Conservation (phyloP, 2,113 vertebrate genomes). For the Spea multiplicata region DNA sequence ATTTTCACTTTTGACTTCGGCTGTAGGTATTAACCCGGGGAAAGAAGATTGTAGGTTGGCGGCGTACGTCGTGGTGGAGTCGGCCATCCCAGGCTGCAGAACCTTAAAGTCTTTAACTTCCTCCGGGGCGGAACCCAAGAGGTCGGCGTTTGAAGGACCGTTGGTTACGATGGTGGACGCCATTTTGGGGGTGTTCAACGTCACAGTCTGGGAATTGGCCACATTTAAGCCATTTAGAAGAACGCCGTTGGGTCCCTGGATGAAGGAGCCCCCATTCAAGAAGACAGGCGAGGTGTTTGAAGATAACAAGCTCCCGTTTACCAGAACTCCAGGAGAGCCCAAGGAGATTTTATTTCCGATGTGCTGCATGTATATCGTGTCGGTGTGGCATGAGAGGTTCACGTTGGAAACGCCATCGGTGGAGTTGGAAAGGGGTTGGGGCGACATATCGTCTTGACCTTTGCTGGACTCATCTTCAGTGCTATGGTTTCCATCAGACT, state of each 20-base stretch:
- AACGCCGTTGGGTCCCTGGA: constrained; percentile 89
- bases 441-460: constrained; percentile 92
- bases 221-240: constrained; percentile 92
- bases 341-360: constrained; percentile 92
- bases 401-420: constrained; percentile 79
- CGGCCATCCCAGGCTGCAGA: constrained; percentile 73
- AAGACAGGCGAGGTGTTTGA: constrained; percentile 83
- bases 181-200: constrained; percentile 81
- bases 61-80: constrained; percentile 69
- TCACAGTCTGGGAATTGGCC: constrained; percentile 80
- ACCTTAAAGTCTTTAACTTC: constrained; percentile 82
- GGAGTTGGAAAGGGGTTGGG: constrained; percentile 83
- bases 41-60: constrained; percentile 69
- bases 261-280: constrained; percentile 90
- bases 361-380: constrained; percentile 92
- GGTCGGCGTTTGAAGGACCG: constrained; percentile 77
- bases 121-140: constrained; percentile 73
- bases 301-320: constrained; percentile 86
- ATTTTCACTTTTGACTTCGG: constrained; percentile 87
- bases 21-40: constrained; percentile 75
- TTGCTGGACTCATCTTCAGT: constrained; percentile 98
- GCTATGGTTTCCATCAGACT: constrained; percentile 98
- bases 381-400: constrained; percentile 76
- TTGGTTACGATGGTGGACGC: constrained; percentile 68
- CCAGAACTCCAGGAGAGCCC: constrained; percentile 77